These are phyloP conservation scores for Blastobasis lacticolella DNA, from an alignment of 2,888 invertebrate genomes.

Conservation along the genomic window DNA sequence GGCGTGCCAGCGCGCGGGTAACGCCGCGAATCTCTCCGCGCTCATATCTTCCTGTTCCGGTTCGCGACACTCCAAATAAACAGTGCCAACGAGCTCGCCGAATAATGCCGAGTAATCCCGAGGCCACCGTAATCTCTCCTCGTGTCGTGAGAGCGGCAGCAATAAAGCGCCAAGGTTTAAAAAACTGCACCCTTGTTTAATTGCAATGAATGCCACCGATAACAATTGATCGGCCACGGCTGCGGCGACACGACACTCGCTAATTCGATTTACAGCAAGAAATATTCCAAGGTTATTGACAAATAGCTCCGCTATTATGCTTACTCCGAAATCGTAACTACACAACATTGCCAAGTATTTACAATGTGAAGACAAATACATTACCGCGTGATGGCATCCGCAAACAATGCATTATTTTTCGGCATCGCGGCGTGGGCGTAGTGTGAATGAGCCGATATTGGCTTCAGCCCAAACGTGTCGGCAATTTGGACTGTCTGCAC, in stretches of 20 bases:
- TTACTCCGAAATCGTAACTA: too few species aligned
- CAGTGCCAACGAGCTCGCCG: conserved; percentile 11
- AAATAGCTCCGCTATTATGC: too few species aligned
- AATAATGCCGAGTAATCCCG: conserved; percentile 6
- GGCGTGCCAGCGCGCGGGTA: conserved; percentile 31
- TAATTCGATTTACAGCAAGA: too few species aligned
- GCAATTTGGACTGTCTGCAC: conserved; percentile 23
- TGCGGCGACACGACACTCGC: conserved; percentile 2
- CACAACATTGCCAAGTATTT: too few species aligned
- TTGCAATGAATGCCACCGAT: conserved; percentile 3
- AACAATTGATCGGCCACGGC: conserved; percentile 5
- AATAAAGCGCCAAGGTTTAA: conserved; percentile 26
- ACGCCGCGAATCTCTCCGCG: conserved; percentile 26
- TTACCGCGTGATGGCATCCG: conserved; percentile 15
- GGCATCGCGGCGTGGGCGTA: conserved; percentile 36
- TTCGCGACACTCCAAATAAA: conserved; percentile 23
- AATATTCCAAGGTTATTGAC: too few species aligned
- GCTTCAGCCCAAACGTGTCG: conserved; percentile 56
- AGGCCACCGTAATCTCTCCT: conserved; percentile 20
- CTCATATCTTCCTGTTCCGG: conserved; percentile 54
- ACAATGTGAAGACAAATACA: too few species aligned
- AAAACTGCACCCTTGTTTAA: conserved; percentile 14
- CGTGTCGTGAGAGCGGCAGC: conserved; percentile 27
- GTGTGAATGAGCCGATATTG: conserved; percentile 67
- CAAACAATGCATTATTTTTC: conserved; percentile 39